Base-by-base conservation (phyloP, 2,888 invertebrate species). In the Lamellibrachia columna region DNA sequence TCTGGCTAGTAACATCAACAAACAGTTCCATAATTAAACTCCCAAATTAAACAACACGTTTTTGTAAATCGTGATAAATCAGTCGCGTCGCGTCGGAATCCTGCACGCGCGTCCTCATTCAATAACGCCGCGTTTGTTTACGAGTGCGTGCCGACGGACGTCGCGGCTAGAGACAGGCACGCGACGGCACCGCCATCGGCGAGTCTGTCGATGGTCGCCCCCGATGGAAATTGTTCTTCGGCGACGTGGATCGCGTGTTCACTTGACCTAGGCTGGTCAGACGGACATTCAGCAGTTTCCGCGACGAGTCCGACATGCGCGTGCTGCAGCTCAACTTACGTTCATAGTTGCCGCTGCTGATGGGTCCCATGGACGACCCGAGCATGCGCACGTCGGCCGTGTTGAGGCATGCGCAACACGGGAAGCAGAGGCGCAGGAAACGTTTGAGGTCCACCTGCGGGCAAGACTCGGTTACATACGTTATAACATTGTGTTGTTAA, bases 351-450 rank as follows among this genome's bases (percentile, higher is more conserved):
- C 22, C 75, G 75, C 15, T 75, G 75, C 15, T 75, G 75, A 75
- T 22, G 75, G 75, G 75, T 2, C 75, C 75, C 75, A 75, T 75
- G 22, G 75, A 75, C 75, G 75, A 75, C 4, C 75, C 75, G 75
- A 75, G 75, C 75, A 75, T 75, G 75, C 75, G 75, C 75, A 75
- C 75, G 75, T 75, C 75, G 22, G 75, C 75, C 22, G 75, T 75
- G 75, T 75, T 75, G 15, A 75, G 75, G 75, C 75, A 75, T 15
- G 22, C 75, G 15, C 75, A 75, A 22, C 75, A 75, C 4, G 75
- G 75, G 6, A 75, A 75, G 15, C 75, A 75, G 75, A 75, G 75
- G 75, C 75, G 75, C 3, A 75, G 75, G 22, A 75, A 75, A 22
- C 75, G 75, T 6, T 75, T 75, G 22, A 75, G 75, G 75, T 75